Base-by-base conservation (phyloP, 2,888 invertebrate genomes). In the Scelioninae gen. 1 region DNA sequence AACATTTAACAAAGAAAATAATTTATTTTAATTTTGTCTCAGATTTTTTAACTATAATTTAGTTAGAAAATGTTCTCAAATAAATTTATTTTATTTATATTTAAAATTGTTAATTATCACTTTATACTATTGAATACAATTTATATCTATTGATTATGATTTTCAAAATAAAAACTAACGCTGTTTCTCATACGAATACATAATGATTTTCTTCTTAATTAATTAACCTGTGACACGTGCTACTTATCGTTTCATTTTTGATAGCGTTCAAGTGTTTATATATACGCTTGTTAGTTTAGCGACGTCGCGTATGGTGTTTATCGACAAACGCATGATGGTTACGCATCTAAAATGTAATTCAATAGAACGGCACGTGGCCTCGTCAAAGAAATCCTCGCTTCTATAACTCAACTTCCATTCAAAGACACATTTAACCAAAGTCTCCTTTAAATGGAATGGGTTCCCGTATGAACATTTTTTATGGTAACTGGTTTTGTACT, bases 361-460 rank as follows among this genome's bases (percentile, higher is more conserved):
- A 77, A 82, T 82, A 38, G 60, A 29, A 47, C 56, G 74, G 45
- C 82, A 83, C 78, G 78, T 75, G 82, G 55, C 79, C 40, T 68
- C 62, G 51, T 75, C 58, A 78, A 78, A 88, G 87, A 82, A 86
- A 84, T 84, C 83, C 78, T 85, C 81, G 76, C 75, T 71, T 65
- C 69, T 63, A 69, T 69, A 72, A 80, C 55, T 31, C 56, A 16
- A 53, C 31, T 13, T 53, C 84, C 82, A 86, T 85, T 86, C 74
- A 87, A 79, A 78, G 81, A 77, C 86, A 84, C 86, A 82, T 85
- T 89, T 87, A 89, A 88, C 85, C 84, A 76, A 84, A 85, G 84
- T 85, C 86, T 85, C 85, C 80, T 82, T 86, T 77, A 29, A 80
- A 78, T 81, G 58, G 74, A 38, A 53, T 51, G 29, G 58, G 29